Percentiles rank a stretch among this genome's conserved stretches.
Conservation (phyloP, 2,888 invertebrate species). For the Chelonus formosanus region DNA sequence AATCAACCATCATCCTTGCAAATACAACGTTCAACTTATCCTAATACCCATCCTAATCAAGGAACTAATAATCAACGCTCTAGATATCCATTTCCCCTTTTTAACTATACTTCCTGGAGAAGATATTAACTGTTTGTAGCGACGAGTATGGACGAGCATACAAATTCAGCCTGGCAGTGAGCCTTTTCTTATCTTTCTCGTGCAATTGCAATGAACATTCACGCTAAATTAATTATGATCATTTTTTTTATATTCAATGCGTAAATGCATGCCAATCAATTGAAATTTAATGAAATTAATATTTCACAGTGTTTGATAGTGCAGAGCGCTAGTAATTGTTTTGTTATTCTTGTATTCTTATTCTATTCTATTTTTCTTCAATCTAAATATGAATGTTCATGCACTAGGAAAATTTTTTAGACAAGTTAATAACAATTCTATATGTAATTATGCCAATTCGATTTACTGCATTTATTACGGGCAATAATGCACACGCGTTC, state of each 20-base stretch:
- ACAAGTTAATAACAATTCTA: too few relatives aligned
- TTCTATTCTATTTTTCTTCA: too few relatives aligned
- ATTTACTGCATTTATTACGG: too few relatives aligned
- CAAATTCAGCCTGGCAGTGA: conserved; percentile 44
- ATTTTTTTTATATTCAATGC: background rate
- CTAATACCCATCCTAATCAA: conserved; percentile 45
- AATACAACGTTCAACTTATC: conserved; percentile 48
- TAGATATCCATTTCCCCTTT: conserved; percentile 59
- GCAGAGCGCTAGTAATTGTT: too few relatives aligned
- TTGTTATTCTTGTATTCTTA: too few relatives aligned
- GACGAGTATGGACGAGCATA: conserved; percentile 15
- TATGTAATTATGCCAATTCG: too few relatives aligned
- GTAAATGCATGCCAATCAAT: background rate
- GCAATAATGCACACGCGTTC: too few relatives aligned
- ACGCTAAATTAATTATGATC: conserved; percentile 1
- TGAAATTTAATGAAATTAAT: too few relatives aligned
- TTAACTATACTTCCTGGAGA: conserved; percentile 58
- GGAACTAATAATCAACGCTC: conserved; percentile 51
- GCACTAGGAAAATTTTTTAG: too few relatives aligned
- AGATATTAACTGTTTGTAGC: conserved; percentile 50
- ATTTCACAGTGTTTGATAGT: too few relatives aligned
- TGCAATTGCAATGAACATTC: background rate
- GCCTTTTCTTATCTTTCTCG: conserved; percentile 32
- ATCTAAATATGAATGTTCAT: too few relatives aligned
- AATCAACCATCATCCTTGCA: conserved; percentile 51